Evolutionary conservation across 2,888 invertebrate species (phyloP).

Genomic region (Dascillus cervinus): DNA sequence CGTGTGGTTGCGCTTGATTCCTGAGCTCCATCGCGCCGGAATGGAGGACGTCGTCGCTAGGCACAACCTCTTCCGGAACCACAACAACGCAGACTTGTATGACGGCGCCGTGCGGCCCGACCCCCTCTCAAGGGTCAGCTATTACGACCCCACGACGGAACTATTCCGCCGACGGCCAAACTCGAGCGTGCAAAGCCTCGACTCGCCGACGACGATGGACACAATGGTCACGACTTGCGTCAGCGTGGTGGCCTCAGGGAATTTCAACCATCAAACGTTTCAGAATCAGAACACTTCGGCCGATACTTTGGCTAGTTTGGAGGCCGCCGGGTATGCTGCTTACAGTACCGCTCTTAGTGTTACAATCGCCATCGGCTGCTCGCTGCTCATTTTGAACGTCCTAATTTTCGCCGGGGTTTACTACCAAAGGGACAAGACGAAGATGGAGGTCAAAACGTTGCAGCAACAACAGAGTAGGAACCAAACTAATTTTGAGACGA

Average conservation of each 20-base stretch:
- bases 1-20: constrained; percentile 89
- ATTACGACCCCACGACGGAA: constrained; percentile 57
- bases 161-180: constrained; percentile 52
- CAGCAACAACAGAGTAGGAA: constrained; percentile 71
- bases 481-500: constrained; percentile 59
- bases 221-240: constrained; percentile 65
- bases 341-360: constrained; percentile 71
- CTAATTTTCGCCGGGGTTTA: constrained; percentile 79
- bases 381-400: constrained; percentile 71
- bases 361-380: constrained; percentile 75
- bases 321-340: constrained; percentile 69
- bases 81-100: constrained; percentile 81
- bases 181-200: constrained; percentile 52
- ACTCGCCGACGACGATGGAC: constrained; percentile 61
- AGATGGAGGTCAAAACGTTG: constrained; percentile 67
- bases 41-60: constrained; percentile 83
- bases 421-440: constrained; percentile 71
- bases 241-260: constrained; percentile 45
- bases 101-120: constrained; percentile 83
- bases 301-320: constrained; percentile 70
- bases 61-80: constrained; percentile 84
- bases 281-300: constrained; percentile 56
- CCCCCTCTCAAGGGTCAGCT: constrained; percentile 60
- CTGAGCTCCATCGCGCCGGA: constrained; percentile 80
- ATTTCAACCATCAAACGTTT: constrained; percentile 48